Conservation (phyloP, 1,140 invertebrate genomes). For the Leptoteleia sp. region DNA sequence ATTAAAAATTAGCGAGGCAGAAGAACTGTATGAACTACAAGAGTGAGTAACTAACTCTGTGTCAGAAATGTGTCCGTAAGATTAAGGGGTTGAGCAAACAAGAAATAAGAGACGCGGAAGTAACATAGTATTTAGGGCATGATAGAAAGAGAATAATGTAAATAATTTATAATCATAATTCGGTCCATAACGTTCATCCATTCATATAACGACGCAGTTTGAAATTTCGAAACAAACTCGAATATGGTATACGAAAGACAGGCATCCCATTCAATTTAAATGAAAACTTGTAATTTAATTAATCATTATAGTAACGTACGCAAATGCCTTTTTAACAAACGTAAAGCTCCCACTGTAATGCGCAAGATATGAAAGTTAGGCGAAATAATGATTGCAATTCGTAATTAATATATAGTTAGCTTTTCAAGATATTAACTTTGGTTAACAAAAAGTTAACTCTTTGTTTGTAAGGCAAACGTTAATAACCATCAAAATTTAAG, state of each 20-base stretch:
- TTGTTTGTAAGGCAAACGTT: slow-evolving; percentile 36
- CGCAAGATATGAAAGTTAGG: too few relatives aligned
- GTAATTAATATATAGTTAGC: background rate
- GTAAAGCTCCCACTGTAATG: too few relatives aligned
- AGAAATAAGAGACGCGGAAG: slow-evolving; percentile 55
- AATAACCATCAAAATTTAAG: slow-evolving; percentile 45
- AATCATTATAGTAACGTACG: too few relatives aligned
- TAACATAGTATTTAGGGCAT: slow-evolving; percentile 29
- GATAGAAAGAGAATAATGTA: slow-evolving; percentile 13
- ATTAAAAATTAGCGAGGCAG: slow-evolving; percentile 53
- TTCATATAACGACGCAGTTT: too few relatives aligned
- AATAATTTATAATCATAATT: slow-evolving; percentile 1
- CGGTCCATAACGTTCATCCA: too few relatives aligned
- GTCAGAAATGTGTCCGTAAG: slow-evolving; percentile 55
- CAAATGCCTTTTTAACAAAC: too few relatives aligned
- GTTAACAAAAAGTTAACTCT: slow-evolving; percentile 8
- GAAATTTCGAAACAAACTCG: too few relatives aligned
- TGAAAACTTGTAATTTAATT: too few relatives aligned
- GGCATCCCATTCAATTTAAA: too few relatives aligned
- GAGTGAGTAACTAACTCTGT: slow-evolving; percentile 46
- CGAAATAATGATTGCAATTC: background rate
- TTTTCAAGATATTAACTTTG: background rate
- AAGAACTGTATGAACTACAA: slow-evolving; percentile 40
- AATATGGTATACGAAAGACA: too few relatives aligned
- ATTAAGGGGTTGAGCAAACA: slow-evolving; percentile 54